Conservation (phyloP, 2,888 invertebrate species). For the Tetragnatha montana region DNA sequence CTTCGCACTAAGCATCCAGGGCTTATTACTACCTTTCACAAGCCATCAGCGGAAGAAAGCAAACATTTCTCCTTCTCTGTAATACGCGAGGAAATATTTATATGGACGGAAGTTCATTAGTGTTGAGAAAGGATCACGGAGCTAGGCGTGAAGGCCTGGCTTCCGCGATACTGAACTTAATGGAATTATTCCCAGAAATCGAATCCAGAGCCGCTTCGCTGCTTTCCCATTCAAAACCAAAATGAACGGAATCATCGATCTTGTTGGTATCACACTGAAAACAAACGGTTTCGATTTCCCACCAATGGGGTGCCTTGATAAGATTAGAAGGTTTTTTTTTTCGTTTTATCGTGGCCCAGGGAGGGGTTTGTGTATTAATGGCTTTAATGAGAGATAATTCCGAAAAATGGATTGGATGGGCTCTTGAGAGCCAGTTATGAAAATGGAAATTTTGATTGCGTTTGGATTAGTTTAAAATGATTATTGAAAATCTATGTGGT, state of each 20-base stretch:
- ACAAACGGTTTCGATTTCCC: constrained; percentile 49
- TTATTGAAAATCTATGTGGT: not conserved
- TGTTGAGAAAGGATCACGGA: constrained; percentile 20
- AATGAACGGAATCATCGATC: constrained; percentile 43
- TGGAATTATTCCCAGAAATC: constrained; percentile 50
- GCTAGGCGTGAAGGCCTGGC: constrained; percentile 5
- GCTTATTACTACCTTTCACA: constrained; percentile 6
- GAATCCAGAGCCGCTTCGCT: constrained; percentile 30
- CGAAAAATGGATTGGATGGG: not conserved
- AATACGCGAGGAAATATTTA: constrained; percentile 7
- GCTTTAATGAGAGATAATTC: not conserved
- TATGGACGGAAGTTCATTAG: constrained; percentile 45
- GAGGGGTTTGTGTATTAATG: not conserved
- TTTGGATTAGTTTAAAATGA: not conserved
- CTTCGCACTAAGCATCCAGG: not conserved
- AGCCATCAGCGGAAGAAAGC: constrained; percentile 19
- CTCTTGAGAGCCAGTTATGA: not conserved
- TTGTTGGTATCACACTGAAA: constrained; percentile 42
- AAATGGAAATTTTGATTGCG: not conserved
- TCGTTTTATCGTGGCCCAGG: not conserved
- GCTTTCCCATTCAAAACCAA: constrained; percentile 45
- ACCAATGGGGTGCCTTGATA: constrained; percentile 25
- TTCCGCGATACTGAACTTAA: constrained; percentile 47
- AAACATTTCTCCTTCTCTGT: not conserved
- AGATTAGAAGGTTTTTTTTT: constrained; percentile 27